Base-by-base conservation (phyloP, 1,140 invertebrate genomes). In the Triops longicaudatus region DNA sequence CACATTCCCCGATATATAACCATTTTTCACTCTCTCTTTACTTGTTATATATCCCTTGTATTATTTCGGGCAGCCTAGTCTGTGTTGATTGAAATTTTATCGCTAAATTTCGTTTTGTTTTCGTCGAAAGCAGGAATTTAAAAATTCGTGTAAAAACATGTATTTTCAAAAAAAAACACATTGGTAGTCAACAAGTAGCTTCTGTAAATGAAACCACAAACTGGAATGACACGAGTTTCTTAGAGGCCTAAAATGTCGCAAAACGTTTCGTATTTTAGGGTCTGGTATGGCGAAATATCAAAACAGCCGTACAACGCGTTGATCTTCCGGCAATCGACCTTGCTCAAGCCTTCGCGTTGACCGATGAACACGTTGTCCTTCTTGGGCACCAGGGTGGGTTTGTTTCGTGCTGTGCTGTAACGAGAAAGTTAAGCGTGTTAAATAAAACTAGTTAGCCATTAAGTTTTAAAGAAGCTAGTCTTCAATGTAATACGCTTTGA, bases 301-400 rank as follows among this genome's bases (percentile, higher is more conserved):
- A 91, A 83, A 81, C 90, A 91, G 1, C 88, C 88, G 79, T 91
- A 91, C 3, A 91, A 81, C 79, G 89, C 87, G 80, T 91, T 91
- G 3, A 92, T 85, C 84, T 92, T 91, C 14, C 91, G 82, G 81
- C 90, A 91, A 80, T 92, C 90, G 5, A 88, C 88, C 82, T 89
- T 86, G 72, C 88, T 89, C 78, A 90, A 82, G 74, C 85, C 86
- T 80, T 86, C 86, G 72, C 89, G 82, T 81, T 90, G 89, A 7
- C 89, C 89, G 1, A 90, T 83, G 26, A 83, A 85, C 5, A 82
- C 83, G 9, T 83, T 85, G 71, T 83, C 80, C 78, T 85, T 82
- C 81, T 88, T 87, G 0, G 90, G 84, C 22, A 88, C 88, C 75
- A 91, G 87, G 0, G 90, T 90, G 2, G 88, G 87, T 79, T 87